These are phyloP conservation scores for Trigoniulus corallinus DNA, from an alignment of 1,140 invertebrate genomes.

Conservation along the genomic window DNA sequence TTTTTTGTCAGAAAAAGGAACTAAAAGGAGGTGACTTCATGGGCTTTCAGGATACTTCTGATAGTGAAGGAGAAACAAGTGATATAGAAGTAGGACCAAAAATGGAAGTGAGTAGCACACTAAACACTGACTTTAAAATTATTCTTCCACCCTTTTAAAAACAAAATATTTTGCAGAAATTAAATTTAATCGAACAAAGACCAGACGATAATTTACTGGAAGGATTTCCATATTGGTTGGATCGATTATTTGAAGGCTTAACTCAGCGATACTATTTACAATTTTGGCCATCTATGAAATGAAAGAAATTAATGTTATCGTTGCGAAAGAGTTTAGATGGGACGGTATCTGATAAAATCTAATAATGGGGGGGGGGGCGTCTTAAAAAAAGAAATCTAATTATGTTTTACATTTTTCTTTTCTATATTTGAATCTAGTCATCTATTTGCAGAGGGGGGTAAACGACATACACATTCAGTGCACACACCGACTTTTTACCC, in stretches of 20 bases:
- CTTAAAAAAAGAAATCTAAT: too few relatives aligned
- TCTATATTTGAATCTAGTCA: too few relatives aligned
- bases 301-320: too few relatives aligned
- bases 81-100: neutral
- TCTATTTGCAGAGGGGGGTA: too few relatives aligned
- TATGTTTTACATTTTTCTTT: too few relatives aligned
- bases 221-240: constrained; percentile 88
- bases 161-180: neutral
- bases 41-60: constrained; percentile 18
- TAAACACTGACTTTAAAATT: too few relatives aligned
- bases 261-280: constrained; percentile 88
- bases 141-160: too few relatives aligned
- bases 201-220: constrained; percentile 55
- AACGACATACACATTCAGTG: too few relatives aligned
- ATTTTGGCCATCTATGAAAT: constrained; percentile 60
- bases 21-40: constrained; percentile 17
- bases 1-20: neutral
- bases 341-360: too few relatives aligned
- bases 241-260: constrained; percentile 85
- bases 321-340: too few relatives aligned
- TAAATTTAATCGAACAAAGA: neutral
- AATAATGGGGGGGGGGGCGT: too few relatives aligned
- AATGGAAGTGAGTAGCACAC: neutral
- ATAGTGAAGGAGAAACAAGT: neutral
- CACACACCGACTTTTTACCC: too few relatives aligned